phyloP scores from a whole-genome alignment of 2,888 invertebrate genomes.

The Mythimna loreyi region DNA sequence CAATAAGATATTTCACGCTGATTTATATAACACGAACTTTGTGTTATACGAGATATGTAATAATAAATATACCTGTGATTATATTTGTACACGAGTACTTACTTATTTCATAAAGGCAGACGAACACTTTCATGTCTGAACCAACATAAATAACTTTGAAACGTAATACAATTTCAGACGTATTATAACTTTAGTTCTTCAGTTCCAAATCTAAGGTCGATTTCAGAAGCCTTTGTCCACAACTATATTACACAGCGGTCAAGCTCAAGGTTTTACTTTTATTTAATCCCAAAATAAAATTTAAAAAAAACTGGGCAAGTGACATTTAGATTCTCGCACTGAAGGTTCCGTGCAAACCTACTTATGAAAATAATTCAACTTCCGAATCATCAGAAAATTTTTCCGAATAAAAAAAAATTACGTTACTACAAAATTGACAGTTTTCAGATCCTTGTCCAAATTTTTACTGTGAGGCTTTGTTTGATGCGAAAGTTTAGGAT shows the following conservation, averaged over 20 bases:
- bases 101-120: not conserved
- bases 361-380: no score
- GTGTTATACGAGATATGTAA: not conserved
- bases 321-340: no score
- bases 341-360: no score
- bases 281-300: no score
- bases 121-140: not conserved
- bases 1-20: conserved; percentile 36
- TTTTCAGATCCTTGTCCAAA: no score
- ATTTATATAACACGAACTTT: conserved; percentile 20
- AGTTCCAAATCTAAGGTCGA: not conserved
- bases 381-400: no score
- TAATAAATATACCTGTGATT: conserved; percentile 1
- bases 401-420: no score
- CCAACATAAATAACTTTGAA: not conserved
- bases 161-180: not conserved
- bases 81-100: not conserved
- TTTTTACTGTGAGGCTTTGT: no score
- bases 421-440: no score
- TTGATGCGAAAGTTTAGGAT: no score
- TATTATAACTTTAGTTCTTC: no score
- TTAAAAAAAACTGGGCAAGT: no score
- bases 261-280: not conserved
- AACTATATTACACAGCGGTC: not conserved
- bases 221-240: not conserved